Conservation (phyloP, 2,888 invertebrate species). For the Drosophila bunnanda region DNA sequence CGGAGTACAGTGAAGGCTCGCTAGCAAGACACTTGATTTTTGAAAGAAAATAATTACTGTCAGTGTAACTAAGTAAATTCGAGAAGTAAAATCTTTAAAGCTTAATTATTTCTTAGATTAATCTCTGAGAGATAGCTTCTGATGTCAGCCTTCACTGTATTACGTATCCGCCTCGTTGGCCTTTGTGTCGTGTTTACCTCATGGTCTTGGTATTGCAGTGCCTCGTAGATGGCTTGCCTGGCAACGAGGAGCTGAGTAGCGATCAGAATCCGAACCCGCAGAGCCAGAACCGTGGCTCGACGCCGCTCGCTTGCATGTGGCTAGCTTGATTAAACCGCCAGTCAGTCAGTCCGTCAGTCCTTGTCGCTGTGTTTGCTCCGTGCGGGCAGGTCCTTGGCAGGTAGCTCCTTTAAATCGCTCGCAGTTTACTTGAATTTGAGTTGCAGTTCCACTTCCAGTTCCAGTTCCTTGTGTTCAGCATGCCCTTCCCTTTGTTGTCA, state of each 20-base stretch:
- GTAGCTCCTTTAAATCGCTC: conserved; percentile 10
- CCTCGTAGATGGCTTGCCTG: conserved; percentile 71
- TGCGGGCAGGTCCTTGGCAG: conserved; percentile 26
- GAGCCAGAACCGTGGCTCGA: conserved; percentile 55
- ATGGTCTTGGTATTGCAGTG: conserved; percentile 70
- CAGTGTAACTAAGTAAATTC: background rate
- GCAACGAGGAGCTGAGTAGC: conserved; percentile 60
- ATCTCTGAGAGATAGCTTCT: background rate
- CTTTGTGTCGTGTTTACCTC: conserved; percentile 22
- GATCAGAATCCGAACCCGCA: conserved; percentile 50
- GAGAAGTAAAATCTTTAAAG: background rate
- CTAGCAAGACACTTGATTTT: background rate
- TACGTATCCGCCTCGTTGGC: conserved; percentile 16
- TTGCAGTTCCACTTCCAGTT: conserved; percentile 4
- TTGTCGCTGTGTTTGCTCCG: conserved; percentile 18
- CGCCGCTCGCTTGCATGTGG: conserved; percentile 72
- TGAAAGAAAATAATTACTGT: no score
- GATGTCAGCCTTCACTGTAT: conserved; percentile 7
- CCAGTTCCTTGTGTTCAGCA: conserved; percentile 22
- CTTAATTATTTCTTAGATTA: background rate
- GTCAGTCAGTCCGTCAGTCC: conserved; percentile 7
- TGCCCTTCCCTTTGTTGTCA: conserved; percentile 34
- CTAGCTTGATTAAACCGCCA: conserved; percentile 56
- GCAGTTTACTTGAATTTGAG: conserved; percentile 4
- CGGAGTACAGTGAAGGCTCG: conserved; percentile 1